Evolutionary conservation across 2,797 vertebrate genomes (phyloP).

Genomic region (Pipistrellus pygmaeus): DNA sequence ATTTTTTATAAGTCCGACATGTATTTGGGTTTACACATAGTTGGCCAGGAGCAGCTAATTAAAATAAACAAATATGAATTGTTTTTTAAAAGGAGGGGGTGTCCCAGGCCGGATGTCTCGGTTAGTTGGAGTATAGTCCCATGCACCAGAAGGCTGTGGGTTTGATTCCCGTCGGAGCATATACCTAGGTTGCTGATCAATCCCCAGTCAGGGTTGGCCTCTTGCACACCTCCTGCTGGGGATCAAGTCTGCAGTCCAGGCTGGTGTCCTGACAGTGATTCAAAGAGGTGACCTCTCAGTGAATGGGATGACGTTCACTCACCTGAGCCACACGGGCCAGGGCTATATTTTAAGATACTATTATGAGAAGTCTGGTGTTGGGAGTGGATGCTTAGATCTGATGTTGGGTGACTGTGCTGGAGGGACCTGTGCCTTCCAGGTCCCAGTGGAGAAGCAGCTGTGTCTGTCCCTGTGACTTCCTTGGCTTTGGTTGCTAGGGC

Average conservation of each 20-base stretch:
- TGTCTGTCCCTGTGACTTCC: neutral
- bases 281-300: neutral
- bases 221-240: neutral
- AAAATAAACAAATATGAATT: neutral
- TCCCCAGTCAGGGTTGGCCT: neutral
- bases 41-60: conserved; percentile 2
- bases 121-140: neutral
- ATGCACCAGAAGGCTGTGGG: neutral
- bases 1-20: neutral
- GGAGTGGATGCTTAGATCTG: neutral
- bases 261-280: neutral
- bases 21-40: neutral
- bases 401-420: no score
- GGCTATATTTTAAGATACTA: neutral
- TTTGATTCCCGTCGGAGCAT: neutral
- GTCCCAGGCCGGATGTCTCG: neutral
- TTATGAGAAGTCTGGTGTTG: neutral
- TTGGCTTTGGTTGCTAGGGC: neutral
- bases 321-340: neutral
- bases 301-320: neutral
- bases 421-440: neutral
- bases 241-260: neutral
- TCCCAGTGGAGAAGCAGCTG: neutral
- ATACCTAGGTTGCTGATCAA: no score
- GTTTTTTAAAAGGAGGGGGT: neutral